Evolutionary conservation across 2,888 invertebrate species (phyloP).

Genomic region (Biston betularia): DNA sequence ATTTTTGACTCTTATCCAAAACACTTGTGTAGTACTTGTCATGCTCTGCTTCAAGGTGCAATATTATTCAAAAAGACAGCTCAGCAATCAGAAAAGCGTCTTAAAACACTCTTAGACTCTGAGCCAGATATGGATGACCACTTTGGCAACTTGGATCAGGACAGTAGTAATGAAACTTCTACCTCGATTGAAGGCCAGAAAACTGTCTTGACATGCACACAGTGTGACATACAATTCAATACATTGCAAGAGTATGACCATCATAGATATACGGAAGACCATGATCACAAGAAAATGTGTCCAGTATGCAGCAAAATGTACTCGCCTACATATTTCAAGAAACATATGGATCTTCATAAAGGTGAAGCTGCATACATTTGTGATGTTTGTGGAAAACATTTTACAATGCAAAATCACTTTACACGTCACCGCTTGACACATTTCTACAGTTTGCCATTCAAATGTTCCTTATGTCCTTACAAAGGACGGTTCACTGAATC

Average conservation of each 20-base stretch:
- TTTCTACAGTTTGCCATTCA: conserved; percentile 69
- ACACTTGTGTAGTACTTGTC: conserved; percentile 67
- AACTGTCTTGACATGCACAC: conserved; percentile 53
- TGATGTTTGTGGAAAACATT: conserved; percentile 78
- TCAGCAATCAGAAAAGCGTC: conserved; percentile 61
- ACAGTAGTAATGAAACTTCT: conserved; percentile 8
- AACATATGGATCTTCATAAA: conserved; percentile 66
- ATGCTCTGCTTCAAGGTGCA: conserved; percentile 67
- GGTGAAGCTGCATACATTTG: conserved; percentile 63
- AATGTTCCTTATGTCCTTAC: conserved; percentile 75
- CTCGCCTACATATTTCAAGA: conserved; percentile 64
- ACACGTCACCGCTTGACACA: conserved; percentile 72
- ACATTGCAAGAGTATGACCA: conserved; percentile 64
- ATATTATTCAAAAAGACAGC: conserved; percentile 74
- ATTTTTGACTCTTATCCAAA: conserved; percentile 68
- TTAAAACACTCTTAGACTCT: conserved; percentile 48
- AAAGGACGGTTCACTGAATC: conserved; percentile 72
- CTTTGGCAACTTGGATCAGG: conserved; percentile 40
- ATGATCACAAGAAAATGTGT: conserved; percentile 66
- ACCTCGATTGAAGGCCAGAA: conserved; percentile 24
- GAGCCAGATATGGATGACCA: conserved; percentile 37
- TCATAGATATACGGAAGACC: conserved; percentile 67
- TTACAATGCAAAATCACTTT: conserved; percentile 64
- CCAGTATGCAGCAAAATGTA: conserved; percentile 71
- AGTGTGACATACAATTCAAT: conserved; percentile 66